Conservation (phyloP, 2,113 vertebrate genomes). For the Acanthochromis polyacanthus region DNA sequence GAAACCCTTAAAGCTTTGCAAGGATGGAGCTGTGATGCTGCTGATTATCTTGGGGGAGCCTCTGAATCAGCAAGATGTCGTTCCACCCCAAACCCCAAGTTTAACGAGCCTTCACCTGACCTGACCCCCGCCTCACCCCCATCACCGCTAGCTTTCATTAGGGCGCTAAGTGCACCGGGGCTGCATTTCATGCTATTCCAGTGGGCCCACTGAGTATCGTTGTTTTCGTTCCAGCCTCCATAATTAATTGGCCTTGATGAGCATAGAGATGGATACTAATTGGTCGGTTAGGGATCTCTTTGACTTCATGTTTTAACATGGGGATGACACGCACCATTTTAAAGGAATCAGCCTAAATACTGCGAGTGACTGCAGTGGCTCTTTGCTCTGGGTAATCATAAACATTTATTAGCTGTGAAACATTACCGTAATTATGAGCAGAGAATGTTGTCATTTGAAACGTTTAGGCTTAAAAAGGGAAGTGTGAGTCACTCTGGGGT, state of each 20-base stretch:
- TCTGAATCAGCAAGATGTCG: conserved; percentile 57
- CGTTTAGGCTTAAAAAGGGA: background rate
- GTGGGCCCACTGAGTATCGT: conserved; percentile 36
- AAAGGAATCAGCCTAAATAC: conserved; percentile 53
- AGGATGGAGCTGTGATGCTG: conserved; percentile 25
- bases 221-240: conserved; percentile 67
- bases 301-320: conserved; percentile 55
- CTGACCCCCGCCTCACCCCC: conserved; percentile 61
- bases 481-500: too few species aligned
- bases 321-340: conserved; percentile 56
- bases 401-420: conserved; percentile 33
- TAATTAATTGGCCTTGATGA: conserved; percentile 79
- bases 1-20: conserved; percentile 24
- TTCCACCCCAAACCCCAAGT: conserved; percentile 32
- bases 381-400: conserved; percentile 9
- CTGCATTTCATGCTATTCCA: conserved; percentile 29
- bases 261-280: conserved; percentile 69
- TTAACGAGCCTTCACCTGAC: conserved; percentile 71
- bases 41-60: conserved; percentile 53
- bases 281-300: conserved; percentile 71
- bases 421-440: background rate
- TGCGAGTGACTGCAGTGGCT: background rate
- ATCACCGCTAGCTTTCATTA: conserved; percentile 43
- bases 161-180: conserved; percentile 13
- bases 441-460: background rate